These are phyloP conservation scores for Helicoverpa assulta DNA, from an alignment of 2,888 invertebrate species.

Conservation along the genomic window DNA sequence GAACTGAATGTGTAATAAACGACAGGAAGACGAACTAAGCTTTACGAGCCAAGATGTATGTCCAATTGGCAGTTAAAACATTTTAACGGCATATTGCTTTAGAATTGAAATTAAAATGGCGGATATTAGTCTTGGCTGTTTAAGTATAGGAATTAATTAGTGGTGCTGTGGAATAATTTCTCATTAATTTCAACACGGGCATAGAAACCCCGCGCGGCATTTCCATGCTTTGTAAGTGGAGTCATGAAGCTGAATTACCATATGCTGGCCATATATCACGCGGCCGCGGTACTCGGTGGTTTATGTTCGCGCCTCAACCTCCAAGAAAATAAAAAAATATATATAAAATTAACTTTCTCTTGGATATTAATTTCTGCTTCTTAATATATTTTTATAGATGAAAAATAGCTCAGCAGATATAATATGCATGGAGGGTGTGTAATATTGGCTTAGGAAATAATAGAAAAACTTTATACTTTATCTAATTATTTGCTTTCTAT, in stretches of 20 bases:
- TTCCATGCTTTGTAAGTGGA: constrained; percentile 76
- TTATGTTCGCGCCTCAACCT: constrained; percentile 30
- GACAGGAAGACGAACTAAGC: constrained; percentile 78
- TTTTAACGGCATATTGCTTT: constrained; percentile 83
- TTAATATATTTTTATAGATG: neutral
- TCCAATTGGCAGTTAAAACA: constrained; percentile 81
- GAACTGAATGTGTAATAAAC: constrained; percentile 75
- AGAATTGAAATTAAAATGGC: constrained; percentile 79
- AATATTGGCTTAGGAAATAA: too few species aligned
- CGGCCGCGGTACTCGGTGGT: constrained; percentile 31
- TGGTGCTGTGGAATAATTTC: constrained; percentile 77
- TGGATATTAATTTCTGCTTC: neutral
- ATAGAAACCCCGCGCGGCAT: constrained; percentile 72
- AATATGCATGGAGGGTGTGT: too few species aligned
- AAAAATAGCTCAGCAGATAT: neutral
- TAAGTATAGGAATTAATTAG: constrained; percentile 79
- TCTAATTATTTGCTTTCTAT: too few species aligned
- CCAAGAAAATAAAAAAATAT: constrained; percentile 14
- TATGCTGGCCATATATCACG: constrained; percentile 62
- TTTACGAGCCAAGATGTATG: constrained; percentile 82
- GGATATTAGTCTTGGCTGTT: constrained; percentile 72
- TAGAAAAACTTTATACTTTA: too few species aligned
- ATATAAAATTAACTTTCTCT: neutral
- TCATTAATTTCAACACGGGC: constrained; percentile 81
- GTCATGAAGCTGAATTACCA: constrained; percentile 74